Evolutionary conservation across 2,797 vertebrate species (phyloP).

Genomic region (Sebastes nivosus): DNA sequence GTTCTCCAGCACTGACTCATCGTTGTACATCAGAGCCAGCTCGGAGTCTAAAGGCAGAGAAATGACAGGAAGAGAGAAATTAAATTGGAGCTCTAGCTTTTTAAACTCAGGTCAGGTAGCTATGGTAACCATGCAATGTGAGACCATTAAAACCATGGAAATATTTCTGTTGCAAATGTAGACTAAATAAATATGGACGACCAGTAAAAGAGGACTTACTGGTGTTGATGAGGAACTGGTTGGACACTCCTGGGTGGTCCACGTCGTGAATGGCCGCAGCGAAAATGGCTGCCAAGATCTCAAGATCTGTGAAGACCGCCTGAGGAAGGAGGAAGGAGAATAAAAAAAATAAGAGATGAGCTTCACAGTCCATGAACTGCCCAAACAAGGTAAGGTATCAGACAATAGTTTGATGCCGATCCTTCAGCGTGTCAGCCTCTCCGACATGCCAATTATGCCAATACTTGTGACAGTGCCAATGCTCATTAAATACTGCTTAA

Average conservation of each 20-base stretch:
- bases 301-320: constrained; percentile 98
- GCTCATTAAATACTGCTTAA: constrained; percentile 9
- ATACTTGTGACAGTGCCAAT: not conserved
- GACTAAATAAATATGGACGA: constrained; percentile 12
- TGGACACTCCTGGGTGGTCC: constrained; percentile 98
- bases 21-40: constrained; percentile 98
- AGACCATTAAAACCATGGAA: constrained; percentile 8
- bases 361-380: not conserved
- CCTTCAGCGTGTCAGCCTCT: constrained; percentile 22
- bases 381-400: constrained; percentile 15
- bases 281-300: constrained; percentile 97
- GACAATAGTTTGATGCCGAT: not conserved
- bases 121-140: constrained; percentile 15
- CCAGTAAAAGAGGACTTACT: constrained; percentile 85
- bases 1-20: constrained; percentile 98
- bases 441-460: constrained; percentile 13
- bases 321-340: constrained; percentile 60
- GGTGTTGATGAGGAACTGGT: constrained; percentile 99
- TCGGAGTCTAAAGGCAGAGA: constrained; percentile 88
- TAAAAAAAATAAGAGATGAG: not conserved
- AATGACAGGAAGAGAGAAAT: constrained; percentile 29
- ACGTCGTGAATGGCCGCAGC: constrained; percentile 98
- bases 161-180: constrained; percentile 1
- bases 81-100: constrained; percentile 23
- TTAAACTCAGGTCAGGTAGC: constrained; percentile 29